Conservation (phyloP, 2,113 vertebrate genomes). For the Rhineura floridana region DNA sequence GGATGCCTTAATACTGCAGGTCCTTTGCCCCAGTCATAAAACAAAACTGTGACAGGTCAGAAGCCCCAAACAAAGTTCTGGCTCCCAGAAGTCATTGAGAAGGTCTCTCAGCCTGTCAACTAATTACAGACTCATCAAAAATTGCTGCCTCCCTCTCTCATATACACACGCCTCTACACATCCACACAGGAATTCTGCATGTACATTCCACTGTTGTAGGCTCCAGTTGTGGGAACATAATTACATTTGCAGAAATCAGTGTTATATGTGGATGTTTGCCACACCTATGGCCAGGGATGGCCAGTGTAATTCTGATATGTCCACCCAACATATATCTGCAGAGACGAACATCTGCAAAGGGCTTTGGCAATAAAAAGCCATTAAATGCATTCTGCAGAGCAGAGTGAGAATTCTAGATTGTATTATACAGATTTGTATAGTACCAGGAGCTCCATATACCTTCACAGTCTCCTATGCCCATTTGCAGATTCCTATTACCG, state of each 20-base stretch:
- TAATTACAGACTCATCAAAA: too few species aligned
- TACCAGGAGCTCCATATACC: neutral
- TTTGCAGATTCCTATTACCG: too few species aligned
- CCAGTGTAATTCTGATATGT: neutral
- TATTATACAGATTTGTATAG: neutral
- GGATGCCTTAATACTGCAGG: neutral
- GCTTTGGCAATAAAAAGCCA: neutral
- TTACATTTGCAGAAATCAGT: neutral
- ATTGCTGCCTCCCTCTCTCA: too few species aligned
- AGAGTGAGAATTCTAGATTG: neutral
- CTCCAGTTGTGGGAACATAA: too few species aligned
- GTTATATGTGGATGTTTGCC: neutral
- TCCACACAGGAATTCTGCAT: too few species aligned
- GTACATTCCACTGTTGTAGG: too few species aligned
- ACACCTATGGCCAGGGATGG: neutral
- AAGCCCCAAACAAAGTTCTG: too few species aligned
- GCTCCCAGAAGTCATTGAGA: too few species aligned
- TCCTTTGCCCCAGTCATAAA: neutral
- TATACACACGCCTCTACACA: too few species aligned
- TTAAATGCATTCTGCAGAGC: neutral
- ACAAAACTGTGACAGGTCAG: too few species aligned
- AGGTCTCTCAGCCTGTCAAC: too few species aligned
- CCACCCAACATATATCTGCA: neutral
- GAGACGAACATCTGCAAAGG: neutral
- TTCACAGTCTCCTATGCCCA: neutral